Percentiles rank a stretch among this genome's conserved stretches.
phyloP scores from a whole-genome alignment of 2,797 vertebrate species.

The Acanthopagrus latus region DNA sequence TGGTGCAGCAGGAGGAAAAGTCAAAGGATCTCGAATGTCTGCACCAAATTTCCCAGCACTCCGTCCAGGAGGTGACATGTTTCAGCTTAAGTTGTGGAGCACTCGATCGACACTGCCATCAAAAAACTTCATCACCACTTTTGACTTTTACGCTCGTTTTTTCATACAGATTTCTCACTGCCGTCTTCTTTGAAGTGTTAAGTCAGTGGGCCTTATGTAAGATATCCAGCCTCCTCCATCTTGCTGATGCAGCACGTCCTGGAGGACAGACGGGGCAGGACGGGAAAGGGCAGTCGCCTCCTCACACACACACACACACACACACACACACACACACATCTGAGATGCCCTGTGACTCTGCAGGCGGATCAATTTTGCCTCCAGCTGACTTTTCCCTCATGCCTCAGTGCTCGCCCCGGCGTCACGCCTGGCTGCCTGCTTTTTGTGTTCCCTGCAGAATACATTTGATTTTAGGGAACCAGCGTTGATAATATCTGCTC shows the following conservation, averaged over 20 bases:
- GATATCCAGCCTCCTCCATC: constrained; percentile 37
- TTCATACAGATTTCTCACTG: not conserved
- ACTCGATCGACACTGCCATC: too few species aligned
- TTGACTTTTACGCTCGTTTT: not conserved
- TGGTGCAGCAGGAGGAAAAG: too few species aligned
- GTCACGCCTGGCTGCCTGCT: constrained; percentile 41
- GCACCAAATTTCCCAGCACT: not conserved
- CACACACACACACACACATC: constrained; percentile 38
- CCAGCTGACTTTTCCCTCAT: constrained; percentile 64
- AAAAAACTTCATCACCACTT: not conserved
- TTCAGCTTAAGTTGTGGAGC: not conserved
- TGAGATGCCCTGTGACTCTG: constrained; percentile 62
- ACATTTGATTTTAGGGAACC: constrained; percentile 51
- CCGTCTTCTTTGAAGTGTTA: constrained; percentile 29
- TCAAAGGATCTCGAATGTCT: too few species aligned
- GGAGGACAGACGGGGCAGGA: constrained; percentile 65
- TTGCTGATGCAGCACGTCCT: constrained; percentile 74
- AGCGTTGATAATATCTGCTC: constrained; percentile 22
- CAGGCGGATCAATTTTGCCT: constrained; percentile 63
- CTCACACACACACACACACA: constrained; percentile 30
- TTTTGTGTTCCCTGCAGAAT: constrained; percentile 32
- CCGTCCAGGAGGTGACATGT: not conserved
- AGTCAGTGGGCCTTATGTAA: constrained; percentile 58
- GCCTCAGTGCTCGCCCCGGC: constrained; percentile 32
- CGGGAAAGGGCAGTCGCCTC: constrained; percentile 46